phyloP scores from a whole-genome alignment of 2,797 vertebrate species.

The Meriones psammophilus region DNA sequence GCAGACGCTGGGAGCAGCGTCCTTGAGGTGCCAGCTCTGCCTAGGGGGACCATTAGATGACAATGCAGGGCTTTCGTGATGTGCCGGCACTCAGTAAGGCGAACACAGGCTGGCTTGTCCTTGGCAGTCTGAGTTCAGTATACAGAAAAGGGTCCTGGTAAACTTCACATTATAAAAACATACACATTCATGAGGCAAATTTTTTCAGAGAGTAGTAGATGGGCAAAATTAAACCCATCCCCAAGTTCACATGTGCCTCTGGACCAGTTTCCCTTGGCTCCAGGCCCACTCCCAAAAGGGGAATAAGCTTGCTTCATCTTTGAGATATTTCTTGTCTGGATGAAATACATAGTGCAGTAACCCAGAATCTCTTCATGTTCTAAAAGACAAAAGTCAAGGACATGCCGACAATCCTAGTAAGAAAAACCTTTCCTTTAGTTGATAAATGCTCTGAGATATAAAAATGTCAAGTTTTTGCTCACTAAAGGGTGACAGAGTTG shows the following conservation, averaged over 20 bases:
- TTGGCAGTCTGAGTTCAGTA: conserved; percentile 50
- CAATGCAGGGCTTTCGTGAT: neutral
- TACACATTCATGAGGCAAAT: neutral
- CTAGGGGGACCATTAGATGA: neutral
- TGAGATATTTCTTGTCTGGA: conserved; percentile 37
- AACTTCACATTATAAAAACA: conserved; percentile 53
- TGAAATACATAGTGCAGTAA: conserved; percentile 63
- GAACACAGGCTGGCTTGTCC: neutral
- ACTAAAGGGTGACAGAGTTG: conserved; percentile 8
- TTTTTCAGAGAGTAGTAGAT: neutral
- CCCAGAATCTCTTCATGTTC: conserved; percentile 72
- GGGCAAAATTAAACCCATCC: neutral
- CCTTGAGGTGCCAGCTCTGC: neutral
- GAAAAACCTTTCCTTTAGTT: conserved; percentile 66
- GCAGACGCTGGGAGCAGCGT: neutral
- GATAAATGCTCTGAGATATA: conserved; percentile 45
- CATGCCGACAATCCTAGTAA: conserved; percentile 68
- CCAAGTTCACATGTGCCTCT: neutral
- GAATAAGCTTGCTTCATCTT: neutral
- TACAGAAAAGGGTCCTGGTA: conserved; percentile 11
- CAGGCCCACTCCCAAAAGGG: neutral
- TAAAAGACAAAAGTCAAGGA: conserved; percentile 67
- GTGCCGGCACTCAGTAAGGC: neutral
- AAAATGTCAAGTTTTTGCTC: conserved; percentile 31
- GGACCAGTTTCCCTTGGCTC: neutral